Evolutionary conservation across 2,888 invertebrate species (phyloP).

Genomic region (Incurvaria masculella): DNA sequence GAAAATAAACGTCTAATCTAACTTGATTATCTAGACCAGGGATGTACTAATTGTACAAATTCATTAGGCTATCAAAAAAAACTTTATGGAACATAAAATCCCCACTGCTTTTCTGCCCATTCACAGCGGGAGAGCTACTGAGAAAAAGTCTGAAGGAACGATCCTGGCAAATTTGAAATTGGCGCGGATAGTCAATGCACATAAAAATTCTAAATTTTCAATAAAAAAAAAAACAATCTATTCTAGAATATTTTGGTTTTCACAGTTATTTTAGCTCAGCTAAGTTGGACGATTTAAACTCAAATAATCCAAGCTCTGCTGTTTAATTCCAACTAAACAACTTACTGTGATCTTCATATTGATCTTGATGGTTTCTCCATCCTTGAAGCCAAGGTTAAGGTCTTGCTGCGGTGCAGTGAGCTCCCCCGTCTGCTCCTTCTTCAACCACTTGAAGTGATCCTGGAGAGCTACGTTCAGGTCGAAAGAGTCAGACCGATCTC

Average conservation of each 20-base stretch:
- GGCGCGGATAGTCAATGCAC: too few species aligned
- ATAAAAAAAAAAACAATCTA: conserved; percentile 1
- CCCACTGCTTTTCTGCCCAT: too few species aligned
- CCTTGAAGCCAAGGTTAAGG: conserved; percentile 96
- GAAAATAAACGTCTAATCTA: too few species aligned
- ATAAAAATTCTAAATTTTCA: background rate
- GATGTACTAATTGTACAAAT: too few species aligned
- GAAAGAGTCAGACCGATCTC: conserved; percentile 97
- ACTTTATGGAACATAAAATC: too few species aligned
- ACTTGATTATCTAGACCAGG: too few species aligned
- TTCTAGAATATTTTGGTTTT: too few species aligned
- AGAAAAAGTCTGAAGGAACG: too few species aligned
- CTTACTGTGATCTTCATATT: conserved; percentile 94
- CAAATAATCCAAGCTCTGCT: conserved; percentile 1
- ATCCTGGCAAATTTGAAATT: too few species aligned
- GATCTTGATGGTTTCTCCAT: conserved; percentile 99
- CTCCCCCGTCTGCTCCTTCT: conserved; percentile 77
- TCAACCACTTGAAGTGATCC: conserved; percentile 96
- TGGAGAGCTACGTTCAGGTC: conserved; percentile 98
- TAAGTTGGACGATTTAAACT: conserved; percentile 1
- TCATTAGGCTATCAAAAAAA: too few species aligned
- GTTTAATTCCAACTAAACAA: conserved; percentile 10
- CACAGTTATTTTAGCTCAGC: too few species aligned
- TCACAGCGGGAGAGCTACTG: too few species aligned
- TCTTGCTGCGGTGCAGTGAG: conserved; percentile 69